Evolutionary conservation across 2,113 vertebrate genomes (phyloP), one percentile per base, ranked within the genome.

Genomic region (Chlorocebus sabaeus): DNA sequence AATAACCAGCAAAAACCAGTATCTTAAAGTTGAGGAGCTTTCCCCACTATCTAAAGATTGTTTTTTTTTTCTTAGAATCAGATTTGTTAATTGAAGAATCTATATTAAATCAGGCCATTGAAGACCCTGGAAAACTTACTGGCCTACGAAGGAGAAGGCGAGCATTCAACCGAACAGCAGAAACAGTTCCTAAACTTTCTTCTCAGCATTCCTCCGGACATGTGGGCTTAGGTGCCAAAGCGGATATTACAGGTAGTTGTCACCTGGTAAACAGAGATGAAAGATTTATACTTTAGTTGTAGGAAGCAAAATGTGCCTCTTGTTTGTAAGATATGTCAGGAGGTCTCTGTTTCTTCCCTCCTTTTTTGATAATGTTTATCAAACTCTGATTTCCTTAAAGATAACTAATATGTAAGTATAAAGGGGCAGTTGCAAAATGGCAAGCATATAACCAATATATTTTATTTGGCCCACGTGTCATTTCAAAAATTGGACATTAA

Each of bases 61-160:
- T 70, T 70, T 78, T 50, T 50, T 25, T 73, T 95, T 84, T 82
- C 93, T 38, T 98, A 99, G 99, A 99, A 98, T 98, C 99, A 4
- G 99, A 99, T 87, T 99, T 99, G 90, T 97, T 99, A 96, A 98
- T 99, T 98, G 99, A 99, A 98, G 99, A 99, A 96, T 99, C 98
- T 8, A 97, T 99, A 97, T 93, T 99, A 82, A 99, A 98, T 96
- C 99, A 99, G 87, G 97, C 98, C 50, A 97, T 98, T 32, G 99
- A 99, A 92, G 99, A 99, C 76, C 82, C 98, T 32, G 99, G 99
- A 87, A 99, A 99, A 98, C 90, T 98, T 32, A 98, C 98, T 23
- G 98, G 98, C 32, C 72, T 99, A 23, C 98, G 99, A 38, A 98
- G 99, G 94, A 99, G 99, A 91, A 98, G 99, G 97, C 98, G 99